Conservation (phyloP, 2,888 invertebrate genomes). For the Pheosia tremula region DNA sequence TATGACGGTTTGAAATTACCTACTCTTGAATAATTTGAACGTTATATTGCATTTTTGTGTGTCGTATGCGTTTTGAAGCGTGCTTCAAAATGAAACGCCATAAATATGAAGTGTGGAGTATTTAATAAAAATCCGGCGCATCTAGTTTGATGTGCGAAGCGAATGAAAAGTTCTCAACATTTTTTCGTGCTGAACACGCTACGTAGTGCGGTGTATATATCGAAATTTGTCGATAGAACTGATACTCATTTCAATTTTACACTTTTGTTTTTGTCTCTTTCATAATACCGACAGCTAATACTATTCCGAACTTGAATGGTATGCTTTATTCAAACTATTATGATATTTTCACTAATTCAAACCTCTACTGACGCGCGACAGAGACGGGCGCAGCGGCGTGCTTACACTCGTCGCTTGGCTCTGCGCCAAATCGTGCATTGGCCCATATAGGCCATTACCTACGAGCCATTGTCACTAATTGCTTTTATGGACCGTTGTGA, state of each 20-base stretch:
- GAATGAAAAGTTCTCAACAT: conserved; percentile 53
- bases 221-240: too few relatives aligned
- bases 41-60: too few relatives aligned
- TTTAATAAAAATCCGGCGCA: conserved; percentile 28
- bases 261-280: too few relatives aligned
- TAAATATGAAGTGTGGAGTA: conserved; percentile 29
- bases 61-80: not conserved
- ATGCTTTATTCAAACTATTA: too few relatives aligned
- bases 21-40: too few relatives aligned
- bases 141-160: conserved; percentile 38
- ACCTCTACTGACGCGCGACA: conserved; percentile 19
- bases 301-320: too few relatives aligned
- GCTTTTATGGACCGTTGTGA: conserved; percentile 60
- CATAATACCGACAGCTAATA: too few relatives aligned
- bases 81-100: conserved; percentile 5
- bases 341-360: not conserved
- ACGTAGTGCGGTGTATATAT: conserved; percentile 5
- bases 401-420: conserved; percentile 37
- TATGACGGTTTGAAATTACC: too few relatives aligned
- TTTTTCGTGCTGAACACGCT: conserved; percentile 29
- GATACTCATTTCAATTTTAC: too few relatives aligned
- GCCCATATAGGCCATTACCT: conserved; percentile 62
- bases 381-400: conserved; percentile 12
- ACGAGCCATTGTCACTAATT: conserved; percentile 69
- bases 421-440: conserved; percentile 54